Conservation (phyloP, 2,797 vertebrate genomes). For the Argyrosomus regius region DNA sequence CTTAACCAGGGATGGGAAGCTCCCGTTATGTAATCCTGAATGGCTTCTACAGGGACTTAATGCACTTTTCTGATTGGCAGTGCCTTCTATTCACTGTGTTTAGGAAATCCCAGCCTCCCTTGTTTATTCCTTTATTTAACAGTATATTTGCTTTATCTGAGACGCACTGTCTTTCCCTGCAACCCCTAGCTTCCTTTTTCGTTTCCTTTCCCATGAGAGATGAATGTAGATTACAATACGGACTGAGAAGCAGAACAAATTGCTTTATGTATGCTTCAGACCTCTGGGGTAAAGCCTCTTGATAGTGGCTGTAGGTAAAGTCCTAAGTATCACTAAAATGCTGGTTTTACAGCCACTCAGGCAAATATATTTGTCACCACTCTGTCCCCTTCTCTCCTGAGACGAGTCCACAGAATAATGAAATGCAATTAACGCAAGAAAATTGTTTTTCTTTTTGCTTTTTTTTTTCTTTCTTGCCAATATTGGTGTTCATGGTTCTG, state of each 20-base stretch:
- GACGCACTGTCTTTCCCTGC: background rate
- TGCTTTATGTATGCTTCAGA: background rate
- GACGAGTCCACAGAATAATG: conserved; percentile 26
- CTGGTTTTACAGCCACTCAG: conserved; percentile 37
- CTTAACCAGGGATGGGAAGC: conserved; percentile 26
- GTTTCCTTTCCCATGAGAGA: background rate
- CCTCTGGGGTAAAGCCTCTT: background rate
- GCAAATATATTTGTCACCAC: conserved; percentile 22
- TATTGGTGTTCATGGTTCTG: background rate
- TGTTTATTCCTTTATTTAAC: conserved; percentile 52
- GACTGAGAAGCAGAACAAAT: conserved; percentile 20
- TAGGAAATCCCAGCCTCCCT: conserved; percentile 39
- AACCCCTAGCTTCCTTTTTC: background rate
- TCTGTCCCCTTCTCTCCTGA: conserved; percentile 15
- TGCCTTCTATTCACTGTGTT: conserved; percentile 17
- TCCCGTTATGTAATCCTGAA: conserved; percentile 35
- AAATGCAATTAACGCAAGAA: conserved; percentile 45
- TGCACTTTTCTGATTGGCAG: conserved; percentile 39
- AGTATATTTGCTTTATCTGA: conserved; percentile 11
- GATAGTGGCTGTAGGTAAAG: background rate
- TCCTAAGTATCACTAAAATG: conserved; percentile 4
- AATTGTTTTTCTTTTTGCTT: conserved; percentile 29
- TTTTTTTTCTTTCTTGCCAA: background rate
- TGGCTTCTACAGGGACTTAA: conserved; percentile 21
- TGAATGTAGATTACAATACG: background rate